Conservation (phyloP, 1,140 invertebrate species). For the Bombus pascuorum region DNA sequence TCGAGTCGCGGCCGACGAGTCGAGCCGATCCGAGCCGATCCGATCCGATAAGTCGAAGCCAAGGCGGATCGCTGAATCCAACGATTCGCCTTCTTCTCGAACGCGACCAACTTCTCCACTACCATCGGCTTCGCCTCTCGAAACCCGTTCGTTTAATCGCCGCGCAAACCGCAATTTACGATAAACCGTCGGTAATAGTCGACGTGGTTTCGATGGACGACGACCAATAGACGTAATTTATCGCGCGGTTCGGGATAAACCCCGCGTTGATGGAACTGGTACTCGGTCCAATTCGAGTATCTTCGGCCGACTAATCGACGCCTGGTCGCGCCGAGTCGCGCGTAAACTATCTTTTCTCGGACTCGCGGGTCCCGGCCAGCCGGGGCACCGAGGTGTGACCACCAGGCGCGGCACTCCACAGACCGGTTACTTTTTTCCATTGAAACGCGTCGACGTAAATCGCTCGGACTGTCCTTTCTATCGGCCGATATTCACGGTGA, state of each 20-base stretch:
- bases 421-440: constrained; percentile 55
- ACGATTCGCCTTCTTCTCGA: no score
- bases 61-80: no score
- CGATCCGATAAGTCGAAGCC: no score
- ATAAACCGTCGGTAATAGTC: constrained; percentile 18
- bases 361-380: background rate
- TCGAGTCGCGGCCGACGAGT: background rate
- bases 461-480: constrained; percentile 57
- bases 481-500: constrained; percentile 38
- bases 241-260: background rate
- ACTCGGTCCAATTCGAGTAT: no score
- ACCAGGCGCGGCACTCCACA: background rate
- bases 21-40: no score
- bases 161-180: constrained; percentile 17
- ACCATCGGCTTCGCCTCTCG: no score
- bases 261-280: no score
- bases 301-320: background rate
- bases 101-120: no score
- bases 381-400: background rate
- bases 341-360: background rate
- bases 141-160: constrained; percentile 39
- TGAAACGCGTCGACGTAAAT: constrained; percentile 60
- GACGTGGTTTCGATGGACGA: constrained; percentile 17
- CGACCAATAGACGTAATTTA: constrained; percentile 35
- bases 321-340: background rate